Base-by-base conservation (phyloP, 1,140 invertebrate species). In the Oncopeltus fasciatus region DNA sequence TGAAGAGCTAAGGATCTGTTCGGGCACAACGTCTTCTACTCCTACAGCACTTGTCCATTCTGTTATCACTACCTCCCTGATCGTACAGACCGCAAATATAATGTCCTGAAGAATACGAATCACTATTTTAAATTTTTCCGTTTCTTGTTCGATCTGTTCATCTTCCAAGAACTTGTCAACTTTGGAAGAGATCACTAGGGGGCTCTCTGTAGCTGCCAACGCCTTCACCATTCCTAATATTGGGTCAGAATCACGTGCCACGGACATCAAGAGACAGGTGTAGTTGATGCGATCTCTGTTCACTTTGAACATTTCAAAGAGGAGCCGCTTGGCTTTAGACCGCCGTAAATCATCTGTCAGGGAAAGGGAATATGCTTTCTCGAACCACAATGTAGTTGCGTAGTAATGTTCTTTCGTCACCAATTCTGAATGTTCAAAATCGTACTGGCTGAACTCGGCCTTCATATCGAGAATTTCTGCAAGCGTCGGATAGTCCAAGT, bases 191-290 rank as follows among this genome's bases (percentile, higher is more conserved):
- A 49, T 49, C n/a, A 21, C 24, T 3, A 21, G 9, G 47, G 9
- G 24, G 21, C 47, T 21, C 11, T 49, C 47, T 2, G 44, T 11
- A 46, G 83, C 69, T 38, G 75, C 74, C 11, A 83, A 67, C 1
- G 80, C 80, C 61, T 75, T 78, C 0, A 72, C 75, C 29, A 83
- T 75, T 0, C 81, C 82, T 64, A 74, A 69, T 4, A 73, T 70
- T 2, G 77, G 74, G 69, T 78, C 69, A 12, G 68, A 60, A 64
- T 72, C 76, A 70, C 82, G 82, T 66, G 80, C 82, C 69, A 82
- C 80, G 14, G 75, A 75, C 53, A 83, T 66, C 18, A 83, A 65
- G 63, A 83, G 72, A 1, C 75, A 77, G 0, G 78, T 77, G 69
- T 83, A 83, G 67, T 82, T 81, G 61, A 82, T 72, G 18, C 67